Evolutionary conservation across 2,888 invertebrate genomes (phyloP).

Genomic region (Andrena chrysosceles): DNA sequence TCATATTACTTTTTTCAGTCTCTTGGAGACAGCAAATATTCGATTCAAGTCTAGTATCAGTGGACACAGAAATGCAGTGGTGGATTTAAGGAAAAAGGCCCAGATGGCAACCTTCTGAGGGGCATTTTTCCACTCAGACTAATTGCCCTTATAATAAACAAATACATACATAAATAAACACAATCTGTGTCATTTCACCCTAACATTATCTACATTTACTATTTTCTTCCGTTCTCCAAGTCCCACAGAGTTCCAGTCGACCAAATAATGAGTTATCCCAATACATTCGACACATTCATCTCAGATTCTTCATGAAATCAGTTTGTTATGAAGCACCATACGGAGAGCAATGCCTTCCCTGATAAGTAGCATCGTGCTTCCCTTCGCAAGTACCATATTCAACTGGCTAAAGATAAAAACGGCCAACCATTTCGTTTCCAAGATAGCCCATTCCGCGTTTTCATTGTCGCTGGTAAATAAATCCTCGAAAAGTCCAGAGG

Average conservation of each 20-base stretch:
- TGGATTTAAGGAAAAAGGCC: too few species aligned
- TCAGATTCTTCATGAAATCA: not conserved
- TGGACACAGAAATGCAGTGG: too few species aligned
- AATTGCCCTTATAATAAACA: too few species aligned
- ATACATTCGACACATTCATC: not conserved
- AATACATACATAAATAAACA: too few species aligned
- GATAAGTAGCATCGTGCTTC: not conserved
- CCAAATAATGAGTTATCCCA: not conserved
- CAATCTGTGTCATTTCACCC: too few species aligned
- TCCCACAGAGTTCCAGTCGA: not conserved
- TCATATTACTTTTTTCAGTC: too few species aligned
- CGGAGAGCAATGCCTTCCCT: not conserved
- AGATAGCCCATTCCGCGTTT: slow-evolving; percentile 29
- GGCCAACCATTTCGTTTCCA: not conserved
- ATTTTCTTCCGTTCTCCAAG: not conserved
- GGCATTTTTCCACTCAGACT: too few species aligned
- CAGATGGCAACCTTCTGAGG: too few species aligned
- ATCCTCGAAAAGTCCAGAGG: slow-evolving; percentile 21
- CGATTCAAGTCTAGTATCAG: too few species aligned
- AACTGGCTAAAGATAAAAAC: slow-evolving; percentile 5
- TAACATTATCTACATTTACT: not conserved
- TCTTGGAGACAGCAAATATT: too few species aligned
- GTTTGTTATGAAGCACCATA: not conserved
- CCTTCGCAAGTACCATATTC: slow-evolving; percentile 10
- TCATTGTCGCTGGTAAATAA: slow-evolving; percentile 50